Evolutionary conservation across 2,888 invertebrate species (phyloP), one percentile per base, ranked within the genome.

Genomic region (Prionchulus punctatus): DNA sequence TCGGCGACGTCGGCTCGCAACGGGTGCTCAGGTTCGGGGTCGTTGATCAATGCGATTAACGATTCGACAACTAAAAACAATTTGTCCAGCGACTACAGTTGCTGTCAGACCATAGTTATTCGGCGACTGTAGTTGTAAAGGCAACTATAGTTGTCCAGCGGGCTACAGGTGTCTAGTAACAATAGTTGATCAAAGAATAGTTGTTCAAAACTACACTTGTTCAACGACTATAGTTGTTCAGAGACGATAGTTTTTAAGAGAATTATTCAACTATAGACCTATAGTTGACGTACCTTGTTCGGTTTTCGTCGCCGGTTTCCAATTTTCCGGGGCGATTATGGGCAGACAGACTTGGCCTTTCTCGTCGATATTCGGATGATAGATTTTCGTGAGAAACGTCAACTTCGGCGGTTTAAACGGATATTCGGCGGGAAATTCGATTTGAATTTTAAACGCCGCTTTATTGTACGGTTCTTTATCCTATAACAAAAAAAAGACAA

Each of bases 401-500:
- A 98, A 89, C 79, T 92, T 92, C 62, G 96, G 96, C 60, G 98
- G 96, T 75, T 98, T 98, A 74, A 98, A 98, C 1, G 98, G 98
- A 76, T 98, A 98, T 73, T 98, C 96, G 57, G 94, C 91, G 55
- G 98, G 98, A 73, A 94, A 98, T 72, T 87, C 88, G 62, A 98
- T 91, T 76, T 91, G 89, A 73, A 98, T 91, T 71, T 86, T 83
- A 77, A 98, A 98, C 62, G 96, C 96, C 65, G 96, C 96, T 79
- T 92, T 96, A 73, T 91, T 94, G 77, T 92, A 98, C 1, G 96
- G 94, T 64, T 90, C 83, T 76, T 86, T 88, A 67, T 94, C 92
- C 87, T 91, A 74, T 57, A 79, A 64, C 56, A 43, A 30, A 59
- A 51, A 30, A 55, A 61, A 56, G 47, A 52, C n/a, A 12, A 18